phyloP scores from a whole-genome alignment of 2,888 invertebrate species.

The Parthenolecanium corni region DNA sequence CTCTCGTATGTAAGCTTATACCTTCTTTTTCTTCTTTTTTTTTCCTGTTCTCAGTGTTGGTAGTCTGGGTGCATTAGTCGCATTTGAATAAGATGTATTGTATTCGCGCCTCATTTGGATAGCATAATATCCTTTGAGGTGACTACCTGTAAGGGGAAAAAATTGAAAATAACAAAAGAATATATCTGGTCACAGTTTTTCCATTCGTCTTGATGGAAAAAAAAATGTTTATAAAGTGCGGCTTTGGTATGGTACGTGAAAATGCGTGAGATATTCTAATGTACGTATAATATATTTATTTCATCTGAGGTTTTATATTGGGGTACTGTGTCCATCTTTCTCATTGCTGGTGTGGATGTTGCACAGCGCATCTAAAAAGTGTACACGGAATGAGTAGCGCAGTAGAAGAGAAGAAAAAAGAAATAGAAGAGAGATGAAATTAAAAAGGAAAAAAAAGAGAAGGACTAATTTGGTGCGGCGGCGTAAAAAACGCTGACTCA shows the following conservation, averaged over 20 bases:
- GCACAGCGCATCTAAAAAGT: too few relatives aligned
- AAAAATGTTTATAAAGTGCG: slow-evolving; percentile 16
- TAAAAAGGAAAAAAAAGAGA: slow-evolving; percentile 17
- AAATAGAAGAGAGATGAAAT: slow-evolving; percentile 2
- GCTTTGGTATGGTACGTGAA: slow-evolving; percentile 22
- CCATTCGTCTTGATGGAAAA: slow-evolving; percentile 10
- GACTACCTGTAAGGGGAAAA: too few relatives aligned
- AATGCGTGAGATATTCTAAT: slow-evolving; percentile 29
- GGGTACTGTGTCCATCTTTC: neutral
- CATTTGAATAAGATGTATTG: too few relatives aligned
- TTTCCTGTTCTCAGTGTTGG: too few relatives aligned
- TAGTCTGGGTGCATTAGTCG: too few relatives aligned
- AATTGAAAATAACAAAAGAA: neutral
- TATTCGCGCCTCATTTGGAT: too few relatives aligned
- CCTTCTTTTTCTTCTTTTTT: too few relatives aligned
- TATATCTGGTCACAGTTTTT: neutral
- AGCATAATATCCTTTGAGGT: too few relatives aligned
- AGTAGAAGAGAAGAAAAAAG: neutral
- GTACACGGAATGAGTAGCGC: neutral
- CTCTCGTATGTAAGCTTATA: too few relatives aligned
- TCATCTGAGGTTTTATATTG: neutral
- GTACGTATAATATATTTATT: neutral
- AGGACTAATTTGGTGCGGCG: slow-evolving; percentile 27
- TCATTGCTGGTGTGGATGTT: neutral
- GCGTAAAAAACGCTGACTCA: slow-evolving; percentile 28